Conservation (phyloP, 2,797 vertebrate species). For the Halcyon leucocephala region DNA sequence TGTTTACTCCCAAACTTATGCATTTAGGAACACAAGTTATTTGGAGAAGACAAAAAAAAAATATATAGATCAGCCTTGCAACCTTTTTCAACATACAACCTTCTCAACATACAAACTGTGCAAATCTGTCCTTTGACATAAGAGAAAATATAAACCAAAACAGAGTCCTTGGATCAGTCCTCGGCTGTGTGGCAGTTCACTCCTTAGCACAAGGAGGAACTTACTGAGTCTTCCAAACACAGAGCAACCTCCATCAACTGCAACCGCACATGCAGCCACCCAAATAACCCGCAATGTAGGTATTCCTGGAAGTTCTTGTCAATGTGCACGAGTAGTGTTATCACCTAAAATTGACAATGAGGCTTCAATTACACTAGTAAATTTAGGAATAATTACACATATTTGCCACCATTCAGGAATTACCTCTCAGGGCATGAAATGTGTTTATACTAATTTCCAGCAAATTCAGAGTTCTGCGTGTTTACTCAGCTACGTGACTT, state of each 20-base stretch:
- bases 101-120: neutral
- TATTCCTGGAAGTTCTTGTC: neutral
- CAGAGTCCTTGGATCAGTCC: neutral
- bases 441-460: conserved; percentile 27
- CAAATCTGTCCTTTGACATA: neutral
- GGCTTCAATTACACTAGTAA: conserved; percentile 22
- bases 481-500: neutral
- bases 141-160: neutral
- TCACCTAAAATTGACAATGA: conserved; percentile 15
- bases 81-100: neutral
- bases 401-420: conserved; percentile 23
- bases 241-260: neutral
- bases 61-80: neutral
- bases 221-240: neutral
- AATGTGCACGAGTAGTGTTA: neutral
- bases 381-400: conserved; percentile 51
- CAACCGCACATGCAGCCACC: neutral
- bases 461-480: neutral
- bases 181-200: neutral
- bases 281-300: neutral
- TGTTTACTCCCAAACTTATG: neutral
- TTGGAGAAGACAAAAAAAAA: neutral
- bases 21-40: neutral
- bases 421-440: conserved; percentile 41
- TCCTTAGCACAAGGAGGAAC: neutral